Evolutionary conservation across 2,797 vertebrate species (phyloP), one percentile per base, ranked within the genome.

Genomic region (Spinibarbus caldwelli): DNA sequence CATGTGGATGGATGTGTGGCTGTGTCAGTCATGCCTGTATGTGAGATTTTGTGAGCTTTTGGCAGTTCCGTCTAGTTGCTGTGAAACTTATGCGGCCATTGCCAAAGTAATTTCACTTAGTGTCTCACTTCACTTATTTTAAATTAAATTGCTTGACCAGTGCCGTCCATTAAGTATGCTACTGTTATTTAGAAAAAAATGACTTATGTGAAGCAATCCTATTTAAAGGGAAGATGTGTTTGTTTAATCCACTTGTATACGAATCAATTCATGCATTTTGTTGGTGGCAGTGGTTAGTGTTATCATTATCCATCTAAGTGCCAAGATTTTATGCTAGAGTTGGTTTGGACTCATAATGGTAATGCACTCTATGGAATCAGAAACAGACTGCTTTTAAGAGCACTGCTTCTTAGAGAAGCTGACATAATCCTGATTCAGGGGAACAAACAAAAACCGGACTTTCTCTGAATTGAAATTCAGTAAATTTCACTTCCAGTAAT

Each of bases 1-100:
- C 77, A 90, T 90, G 88, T 84, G 79, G 29, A 85, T 80, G 80
- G 77, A 66, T 83, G 81, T 79, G 84, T 66, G 85, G 66, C n/a
- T 70, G 41, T 83, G 83, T 85, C 67, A 82, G 84, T 84, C 83
- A 62, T 36, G 73, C 45, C 68, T 77, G 41, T 71, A 49, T 83
- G 43, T 62, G 12, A 71, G 70, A 88, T 84, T 84, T 64, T 79
- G 52, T 73, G 72, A 70, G 36, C 15, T 80, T 78, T 80, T 86
- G 84, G 76, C 80, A 76, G 31, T 76, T 85, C 49, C 14, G 21
- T 80, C 15, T 62, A 83, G 77, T 82, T 52, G 47, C 43, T 54
- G 75, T 64, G 66, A 84, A 84, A 83, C 70, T 77, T 77, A 71
- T 41, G 45, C 72, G 7, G 26, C 23, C 59, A 49, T 41, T 86